Evolutionary conservation across 2,797 vertebrate species (phyloP), one percentile per base, ranked within the genome.

Genomic region (Triplophysa yarkandensis): DNA sequence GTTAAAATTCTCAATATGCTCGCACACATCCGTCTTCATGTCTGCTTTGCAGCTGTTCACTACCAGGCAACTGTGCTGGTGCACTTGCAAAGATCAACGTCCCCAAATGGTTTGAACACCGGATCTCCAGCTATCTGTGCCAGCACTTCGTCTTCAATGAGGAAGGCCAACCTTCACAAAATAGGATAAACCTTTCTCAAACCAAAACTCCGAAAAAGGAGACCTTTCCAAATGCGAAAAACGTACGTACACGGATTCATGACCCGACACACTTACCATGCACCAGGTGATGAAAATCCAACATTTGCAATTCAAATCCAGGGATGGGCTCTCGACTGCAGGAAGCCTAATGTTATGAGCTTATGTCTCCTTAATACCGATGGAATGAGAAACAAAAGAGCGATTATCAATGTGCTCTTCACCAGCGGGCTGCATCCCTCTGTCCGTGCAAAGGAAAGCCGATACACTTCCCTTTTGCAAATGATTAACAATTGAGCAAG

Each of bases 221-320:
- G 9, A 14, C 48, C 6, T 11, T 25, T 7, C 52, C 46, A 52
- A 23, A 2, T 13, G 3, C 6, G 50, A 43, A 36, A 25, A 46
- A 39, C 28, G 28, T 1, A 60, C 23, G 30, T 23, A 19, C 23
- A 48, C 9, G 6, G 13, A 57, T 68, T 71, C 28, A 25, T n/a
- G 25, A 30, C 23, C 10, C 43, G 36, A 43, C 5, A 19, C 58
- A 77, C 34, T 27, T 55, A 63, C 13, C 6, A 19, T 13, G 27
- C 62, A 25, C 52, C 46, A 62, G 39, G 44, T 4, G 28, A 60
- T 1, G 46, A 70, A 71, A 66, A 52, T 23, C 58, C 30, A 44
- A 19, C 23, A 58, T 77, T 78, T 66, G 23, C 74, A 80, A 82
- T 74, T 74, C 70, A 74, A 77, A 82, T 75, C 54, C 27, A 61